Evolutionary conservation across 2,888 invertebrate genomes (phyloP), one percentile per base, ranked within the genome.

Genomic region (Liopterus haemorrhoidalis): DNA sequence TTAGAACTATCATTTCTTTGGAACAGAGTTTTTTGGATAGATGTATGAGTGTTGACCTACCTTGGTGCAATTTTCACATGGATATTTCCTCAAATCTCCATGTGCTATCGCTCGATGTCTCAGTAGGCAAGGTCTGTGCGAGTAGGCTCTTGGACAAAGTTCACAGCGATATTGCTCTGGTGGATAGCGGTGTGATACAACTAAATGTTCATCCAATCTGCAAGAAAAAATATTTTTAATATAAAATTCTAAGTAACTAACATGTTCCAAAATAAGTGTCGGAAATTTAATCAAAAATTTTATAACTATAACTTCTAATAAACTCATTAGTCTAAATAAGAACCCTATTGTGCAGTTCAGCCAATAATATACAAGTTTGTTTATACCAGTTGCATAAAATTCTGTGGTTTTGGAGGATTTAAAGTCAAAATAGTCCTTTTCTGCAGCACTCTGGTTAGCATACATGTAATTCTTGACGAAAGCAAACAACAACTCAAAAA

Each of bases 61-160:
- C 80, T 86, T 88, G 54, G 84, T 78, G 64, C 90, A 91, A 66
- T 93, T 92, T 66, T 95, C 94, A 71, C 95, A 95, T 52, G 87
- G 84, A 69, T 91, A 94, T 63, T 87, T 86, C 57, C 88, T 78
- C 48, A 83, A 78, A 64, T 86, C 84, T 18, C 88, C 85, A 68
- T 90, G 89, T 27, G 79, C 78, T 35, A 85, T 71, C 2, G 87
- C 84, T 44, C 87, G 82, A 68, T 94, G 94, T 37, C 87, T 79
- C 49, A 88, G 78, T 41, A 92, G 72, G 51, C 88, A 75, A 0
- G 86, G 83, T 33, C 87, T 79, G 74, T 85, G 84, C 55, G 85
- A 80, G 70, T 87, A 94, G 3, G 84, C 80, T 57, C 84, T 80
- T 15, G 85, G 81, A 67, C 93, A 94, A 50, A 81, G 78, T 57